Conservation (phyloP, 2,113 vertebrate species). For the Macquaria ambigua region DNA sequence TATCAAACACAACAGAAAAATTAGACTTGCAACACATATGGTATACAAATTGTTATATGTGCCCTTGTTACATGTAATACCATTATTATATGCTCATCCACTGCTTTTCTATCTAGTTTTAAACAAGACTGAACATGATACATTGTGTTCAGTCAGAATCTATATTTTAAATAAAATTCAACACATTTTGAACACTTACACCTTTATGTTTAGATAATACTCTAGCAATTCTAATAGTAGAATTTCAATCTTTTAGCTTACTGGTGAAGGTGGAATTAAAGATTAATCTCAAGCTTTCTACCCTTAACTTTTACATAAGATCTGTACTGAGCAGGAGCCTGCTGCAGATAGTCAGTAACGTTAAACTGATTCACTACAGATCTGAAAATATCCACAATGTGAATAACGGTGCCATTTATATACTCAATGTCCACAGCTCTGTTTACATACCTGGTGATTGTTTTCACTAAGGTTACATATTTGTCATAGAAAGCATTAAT, state of each 20-base stretch:
- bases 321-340: slow-evolving; percentile 74
- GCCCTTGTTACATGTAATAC: background rate
- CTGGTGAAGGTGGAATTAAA: slow-evolving; percentile 74
- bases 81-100: background rate
- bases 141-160: background rate
- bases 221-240: slow-evolving; percentile 19
- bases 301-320: slow-evolving; percentile 75
- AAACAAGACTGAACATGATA: background rate
- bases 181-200: background rate
- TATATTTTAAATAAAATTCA: background rate
- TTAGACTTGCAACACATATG: background rate
- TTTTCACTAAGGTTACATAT: slow-evolving; percentile 35
- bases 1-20: background rate
- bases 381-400: slow-evolving; percentile 28
- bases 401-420: slow-evolving; percentile 11
- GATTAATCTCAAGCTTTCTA: slow-evolving; percentile 84
- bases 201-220: slow-evolving; percentile 29
- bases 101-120: background rate
- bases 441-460: slow-evolving; percentile 72
- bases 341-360: slow-evolving; percentile 76
- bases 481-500: slow-evolving; percentile 66
- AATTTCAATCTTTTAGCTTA: background rate
- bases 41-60: background rate
- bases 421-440: slow-evolving; percentile 54
- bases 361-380: slow-evolving; percentile 72